phyloP scores from a whole-genome alignment of 2,888 invertebrate genomes.

The Brachyptera putata region DNA sequence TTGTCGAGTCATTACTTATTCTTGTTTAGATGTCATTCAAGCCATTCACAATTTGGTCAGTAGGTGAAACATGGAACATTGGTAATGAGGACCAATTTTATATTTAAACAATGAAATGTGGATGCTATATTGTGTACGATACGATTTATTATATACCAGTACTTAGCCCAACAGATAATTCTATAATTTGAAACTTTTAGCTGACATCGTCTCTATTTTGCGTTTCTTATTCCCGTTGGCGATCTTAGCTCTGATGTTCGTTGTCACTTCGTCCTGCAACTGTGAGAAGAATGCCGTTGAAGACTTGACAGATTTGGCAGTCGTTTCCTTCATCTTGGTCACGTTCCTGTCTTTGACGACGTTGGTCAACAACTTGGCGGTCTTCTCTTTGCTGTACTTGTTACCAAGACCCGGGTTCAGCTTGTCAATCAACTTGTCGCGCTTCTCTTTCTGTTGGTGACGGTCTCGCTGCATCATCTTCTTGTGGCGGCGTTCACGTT shows the following conservation, averaged over 20 bases:
- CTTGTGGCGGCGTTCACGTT: conserved; percentile 81
- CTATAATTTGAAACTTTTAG: conserved; percentile 61
- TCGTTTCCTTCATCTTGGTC: conserved; percentile 48
- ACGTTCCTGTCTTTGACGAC: conserved; percentile 62
- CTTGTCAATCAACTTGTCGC: conserved; percentile 48
- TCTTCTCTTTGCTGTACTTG: conserved; percentile 54
- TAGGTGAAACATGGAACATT: too few species aligned
- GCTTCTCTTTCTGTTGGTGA: conserved; percentile 47
- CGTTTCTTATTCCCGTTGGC: conserved; percentile 42
- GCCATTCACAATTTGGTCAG: too few species aligned
- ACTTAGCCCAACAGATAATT: too few species aligned
- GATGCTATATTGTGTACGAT: too few species aligned
- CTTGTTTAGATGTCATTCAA: too few species aligned
- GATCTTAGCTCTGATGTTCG: conserved; percentile 50
- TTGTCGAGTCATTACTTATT: too few species aligned
- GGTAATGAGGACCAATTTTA: too few species aligned
- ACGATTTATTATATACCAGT: too few species aligned
- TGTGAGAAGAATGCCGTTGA: conserved; percentile 83
- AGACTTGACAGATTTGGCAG: conserved; percentile 57
- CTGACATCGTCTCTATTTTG: conserved; percentile 42
- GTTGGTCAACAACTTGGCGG: conserved; percentile 57
- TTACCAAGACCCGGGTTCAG: conserved; percentile 51
- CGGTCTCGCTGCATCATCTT: conserved; percentile 67
- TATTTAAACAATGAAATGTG: too few species aligned
- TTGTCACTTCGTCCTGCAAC: conserved; percentile 69